phyloP scores from a whole-genome alignment of 2,113 vertebrate species.

The Dicrurus megarhynchus region DNA sequence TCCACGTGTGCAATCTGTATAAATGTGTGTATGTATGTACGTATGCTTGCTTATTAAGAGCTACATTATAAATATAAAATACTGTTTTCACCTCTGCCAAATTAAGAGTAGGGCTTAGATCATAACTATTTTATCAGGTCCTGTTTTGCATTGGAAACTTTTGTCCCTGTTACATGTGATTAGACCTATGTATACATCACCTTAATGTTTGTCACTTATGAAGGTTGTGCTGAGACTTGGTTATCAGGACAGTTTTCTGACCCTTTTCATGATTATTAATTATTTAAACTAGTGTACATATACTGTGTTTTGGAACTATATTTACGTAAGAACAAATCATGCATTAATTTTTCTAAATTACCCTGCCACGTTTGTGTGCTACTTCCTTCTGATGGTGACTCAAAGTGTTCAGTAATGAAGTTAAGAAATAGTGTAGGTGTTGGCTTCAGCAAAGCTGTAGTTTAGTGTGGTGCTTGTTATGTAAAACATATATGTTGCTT shows the following conservation, averaged over 20 bases:
- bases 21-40: rapidly evolving
- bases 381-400: not conserved
- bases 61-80: not conserved
- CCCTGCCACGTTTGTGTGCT: rapidly evolving
- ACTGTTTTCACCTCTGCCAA: not conserved
- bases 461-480: not conserved
- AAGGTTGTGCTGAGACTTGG: not conserved
- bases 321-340: not conserved
- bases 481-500: not conserved
- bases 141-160: not conserved
- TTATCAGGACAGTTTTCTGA: not conserved
- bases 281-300: not conserved
- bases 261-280: not conserved
- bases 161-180: not conserved
- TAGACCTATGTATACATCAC: not conserved
- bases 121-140: rapidly evolving
- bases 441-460: not conserved
- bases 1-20: not conserved
- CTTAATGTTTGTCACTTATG: not conserved
- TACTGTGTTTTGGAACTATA: not conserved
- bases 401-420: not conserved
- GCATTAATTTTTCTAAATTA: not conserved
- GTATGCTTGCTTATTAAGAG: not conserved
- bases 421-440: not conserved
- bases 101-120: not conserved